These are phyloP conservation scores for Tuta absoluta DNA, from an alignment of 2,888 invertebrate species.

Conservation along the genomic window DNA sequence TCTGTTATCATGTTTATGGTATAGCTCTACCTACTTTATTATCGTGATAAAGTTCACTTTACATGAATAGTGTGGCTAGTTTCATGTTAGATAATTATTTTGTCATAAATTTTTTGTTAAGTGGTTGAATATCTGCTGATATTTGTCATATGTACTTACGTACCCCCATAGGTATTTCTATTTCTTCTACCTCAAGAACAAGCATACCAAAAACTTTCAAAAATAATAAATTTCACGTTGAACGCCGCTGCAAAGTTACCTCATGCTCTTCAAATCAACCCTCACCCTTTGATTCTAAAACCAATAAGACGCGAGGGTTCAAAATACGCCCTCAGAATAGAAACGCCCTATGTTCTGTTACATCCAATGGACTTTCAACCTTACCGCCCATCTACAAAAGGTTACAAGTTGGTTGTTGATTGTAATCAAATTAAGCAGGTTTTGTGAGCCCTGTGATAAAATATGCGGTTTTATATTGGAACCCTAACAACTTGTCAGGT, in stretches of 20 bases:
- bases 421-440: slow-evolving; percentile 48
- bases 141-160: not conserved
- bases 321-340: slow-evolving; percentile 49
- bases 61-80: no score
- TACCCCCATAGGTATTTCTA: not conserved
- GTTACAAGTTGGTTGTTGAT: slow-evolving; percentile 35
- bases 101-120: no score
- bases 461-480: slow-evolving; percentile 52
- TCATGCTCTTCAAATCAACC: slow-evolving; percentile 50
- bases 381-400: slow-evolving; percentile 30
- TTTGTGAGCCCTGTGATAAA: slow-evolving; percentile 61
- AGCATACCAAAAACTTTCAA: not conserved
- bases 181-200: no score
- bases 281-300: slow-evolving; percentile 73
- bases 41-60: no score
- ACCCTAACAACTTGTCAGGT: slow-evolving; percentile 3
- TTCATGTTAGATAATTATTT: no score
- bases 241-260: slow-evolving; percentile 66
- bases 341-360: slow-evolving; percentile 61
- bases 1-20: not conserved
- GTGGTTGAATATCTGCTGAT: no score
- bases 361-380: slow-evolving; percentile 41
- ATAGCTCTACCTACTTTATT: not conserved
- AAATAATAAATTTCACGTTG: slow-evolving; percentile 30
- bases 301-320: slow-evolving; percentile 78